phyloP scores from a whole-genome alignment of 2,797 vertebrate genomes.

The Buceros bicornis region DNA sequence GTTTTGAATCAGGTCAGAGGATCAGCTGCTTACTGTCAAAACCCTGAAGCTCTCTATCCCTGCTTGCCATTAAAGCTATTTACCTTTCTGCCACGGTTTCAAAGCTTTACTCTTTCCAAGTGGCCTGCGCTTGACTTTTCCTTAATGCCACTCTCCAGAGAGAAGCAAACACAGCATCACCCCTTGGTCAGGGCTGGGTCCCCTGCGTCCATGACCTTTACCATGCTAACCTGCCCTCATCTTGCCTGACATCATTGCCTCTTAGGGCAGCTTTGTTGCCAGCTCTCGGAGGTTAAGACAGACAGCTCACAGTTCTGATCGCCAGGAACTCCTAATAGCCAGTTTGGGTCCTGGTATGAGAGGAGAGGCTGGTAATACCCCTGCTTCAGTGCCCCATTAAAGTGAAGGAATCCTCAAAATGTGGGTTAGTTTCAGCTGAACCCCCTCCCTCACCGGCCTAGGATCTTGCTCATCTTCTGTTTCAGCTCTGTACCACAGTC shows the following conservation, averaged over 20 bases:
- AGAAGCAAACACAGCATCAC: background rate
- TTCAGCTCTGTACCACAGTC: slow-evolving; percentile 55
- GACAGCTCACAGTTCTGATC: slow-evolving; percentile 47
- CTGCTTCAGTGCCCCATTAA: background rate
- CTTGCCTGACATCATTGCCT: slow-evolving; percentile 8
- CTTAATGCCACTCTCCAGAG: background rate
- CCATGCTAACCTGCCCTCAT: slow-evolving; percentile 49
- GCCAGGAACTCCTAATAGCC: slow-evolving; percentile 18
- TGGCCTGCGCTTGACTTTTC: background rate
- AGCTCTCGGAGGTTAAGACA: background rate
- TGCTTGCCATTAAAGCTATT: background rate
- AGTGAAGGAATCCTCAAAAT: slow-evolving; percentile 33
- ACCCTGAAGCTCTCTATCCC: background rate
- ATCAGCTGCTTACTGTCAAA: slow-evolving; percentile 17
- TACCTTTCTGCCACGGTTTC: background rate
- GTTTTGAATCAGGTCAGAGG: slow-evolving; percentile 35
- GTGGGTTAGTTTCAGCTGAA: slow-evolving; percentile 47
- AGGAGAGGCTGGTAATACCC: slow-evolving; percentile 25
- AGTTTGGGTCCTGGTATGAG: background rate
- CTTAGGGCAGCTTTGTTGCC: background rate
- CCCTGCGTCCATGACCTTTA: background rate
- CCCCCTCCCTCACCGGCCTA: background rate
- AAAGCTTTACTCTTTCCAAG: background rate
- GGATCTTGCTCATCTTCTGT: slow-evolving; percentile 48
- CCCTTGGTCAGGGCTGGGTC: background rate